Evolutionary conservation across 2,797 vertebrate genomes (phyloP).

Genomic region (Neoniphon sammara): DNA sequence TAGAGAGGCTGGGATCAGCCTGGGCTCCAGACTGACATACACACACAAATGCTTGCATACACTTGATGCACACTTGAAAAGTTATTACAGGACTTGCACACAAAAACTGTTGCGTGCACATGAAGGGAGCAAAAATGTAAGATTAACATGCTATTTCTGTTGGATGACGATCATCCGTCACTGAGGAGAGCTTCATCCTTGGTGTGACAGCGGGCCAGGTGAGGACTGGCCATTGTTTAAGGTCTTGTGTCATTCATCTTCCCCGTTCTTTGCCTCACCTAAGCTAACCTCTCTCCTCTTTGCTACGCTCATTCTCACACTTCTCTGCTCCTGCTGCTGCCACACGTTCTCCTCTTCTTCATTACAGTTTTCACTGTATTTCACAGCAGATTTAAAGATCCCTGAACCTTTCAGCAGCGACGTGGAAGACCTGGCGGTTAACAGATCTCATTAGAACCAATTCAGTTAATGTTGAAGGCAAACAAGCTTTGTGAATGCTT

Average conservation of each 20-base stretch:
- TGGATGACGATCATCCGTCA: slow-evolving; percentile 28
- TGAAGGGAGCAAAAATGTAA: slow-evolving; percentile 19
- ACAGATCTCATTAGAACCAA: too few species aligned
- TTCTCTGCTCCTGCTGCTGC: too few species aligned
- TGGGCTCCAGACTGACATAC: slow-evolving; percentile 38
- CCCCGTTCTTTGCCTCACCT: not conserved
- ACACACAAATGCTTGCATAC: slow-evolving; percentile 8
- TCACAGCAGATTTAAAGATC: too few species aligned
- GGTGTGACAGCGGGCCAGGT: slow-evolving; percentile 28
- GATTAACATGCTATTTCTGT: slow-evolving; percentile 59
- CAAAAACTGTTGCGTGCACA: slow-evolving; percentile 25
- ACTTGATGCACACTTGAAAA: slow-evolving; percentile 6
- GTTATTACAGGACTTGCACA: slow-evolving; percentile 29
- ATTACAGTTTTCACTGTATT: too few species aligned
- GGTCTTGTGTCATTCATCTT: not conserved
- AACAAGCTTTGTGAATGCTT: too few species aligned
- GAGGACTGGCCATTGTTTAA: slow-evolving; percentile 25
- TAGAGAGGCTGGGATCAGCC: slow-evolving; percentile 71
- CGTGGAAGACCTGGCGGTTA: too few species aligned
- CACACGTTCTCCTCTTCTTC: too few species aligned
- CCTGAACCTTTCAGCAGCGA: too few species aligned
- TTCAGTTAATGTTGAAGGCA: too few species aligned
- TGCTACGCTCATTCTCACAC: too few species aligned
- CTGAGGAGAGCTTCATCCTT: slow-evolving; percentile 2
- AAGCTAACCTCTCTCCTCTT: not conserved